phyloP scores from a whole-genome alignment of 23 tunicate species.

The Botrylloides violaceus region DNA sequence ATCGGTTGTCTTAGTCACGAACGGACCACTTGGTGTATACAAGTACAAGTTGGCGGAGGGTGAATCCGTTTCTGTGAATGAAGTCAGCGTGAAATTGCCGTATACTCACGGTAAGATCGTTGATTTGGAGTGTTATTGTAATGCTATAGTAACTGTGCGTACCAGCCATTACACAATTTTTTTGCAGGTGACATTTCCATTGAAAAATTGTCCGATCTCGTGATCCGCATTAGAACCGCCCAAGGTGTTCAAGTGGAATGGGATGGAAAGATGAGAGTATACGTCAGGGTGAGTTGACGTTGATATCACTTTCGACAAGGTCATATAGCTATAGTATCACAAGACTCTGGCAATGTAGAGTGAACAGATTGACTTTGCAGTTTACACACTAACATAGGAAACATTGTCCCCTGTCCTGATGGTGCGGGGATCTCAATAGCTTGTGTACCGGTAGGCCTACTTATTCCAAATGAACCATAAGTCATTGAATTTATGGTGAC shows the following conservation, averaged over 20 bases:
- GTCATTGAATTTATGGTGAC: no score
- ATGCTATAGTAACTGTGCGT: no score
- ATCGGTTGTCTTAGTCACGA: constrained; percentile 41
- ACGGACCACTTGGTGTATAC: constrained; percentile 30
- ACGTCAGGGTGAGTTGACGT: constrained; percentile 48
- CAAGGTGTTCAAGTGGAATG: constrained; percentile 76
- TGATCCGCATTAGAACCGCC: constrained; percentile 48
- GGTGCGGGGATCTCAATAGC: no score
- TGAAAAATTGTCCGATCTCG: constrained; percentile 35
- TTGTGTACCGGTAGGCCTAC: no score
- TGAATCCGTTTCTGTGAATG: constrained; percentile 66
- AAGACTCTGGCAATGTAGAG: no score
- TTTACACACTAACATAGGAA: no score
- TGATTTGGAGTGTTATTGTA: background rate
- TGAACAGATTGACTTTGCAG: no score
- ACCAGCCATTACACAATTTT: no score
- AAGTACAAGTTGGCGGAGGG: constrained; percentile 59
- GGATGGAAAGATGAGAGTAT: constrained; percentile 88
- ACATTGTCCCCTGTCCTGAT: no score
- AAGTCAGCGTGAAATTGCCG: constrained; percentile 49
- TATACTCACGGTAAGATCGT: constrained; percentile 52
- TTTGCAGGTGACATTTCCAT: constrained; percentile 57
- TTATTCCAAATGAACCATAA: no score
- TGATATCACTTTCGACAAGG: no score
- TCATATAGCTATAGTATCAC: no score